Conservation (phyloP, 1,140 invertebrate genomes). For the Matsumurasca onukii region DNA sequence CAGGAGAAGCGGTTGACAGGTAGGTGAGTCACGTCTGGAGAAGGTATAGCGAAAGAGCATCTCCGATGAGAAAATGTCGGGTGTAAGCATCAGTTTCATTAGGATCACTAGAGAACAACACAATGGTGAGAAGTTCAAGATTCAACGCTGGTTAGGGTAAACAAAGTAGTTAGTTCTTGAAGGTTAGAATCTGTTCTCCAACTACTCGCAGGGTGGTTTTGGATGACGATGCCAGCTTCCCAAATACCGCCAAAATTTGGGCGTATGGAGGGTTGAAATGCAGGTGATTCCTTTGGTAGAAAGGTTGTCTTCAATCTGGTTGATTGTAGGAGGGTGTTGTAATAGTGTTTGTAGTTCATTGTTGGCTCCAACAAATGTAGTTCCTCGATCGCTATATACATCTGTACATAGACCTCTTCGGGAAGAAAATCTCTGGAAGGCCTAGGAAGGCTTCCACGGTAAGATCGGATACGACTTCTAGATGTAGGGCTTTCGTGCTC, state of each 20-base stretch:
- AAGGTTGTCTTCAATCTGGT: not conserved
- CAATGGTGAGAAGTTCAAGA: slow-evolving; percentile 37
- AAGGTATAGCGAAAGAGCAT: not conserved
- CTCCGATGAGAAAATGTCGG: slow-evolving; percentile 8
- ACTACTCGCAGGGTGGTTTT: slow-evolving; percentile 46
- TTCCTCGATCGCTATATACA: too few species aligned
- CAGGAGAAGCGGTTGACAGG: too few species aligned
- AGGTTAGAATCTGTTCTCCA: slow-evolving; percentile 33
- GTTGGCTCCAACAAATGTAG: too few species aligned
- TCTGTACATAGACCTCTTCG: too few species aligned
- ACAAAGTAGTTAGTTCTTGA: slow-evolving; percentile 36
- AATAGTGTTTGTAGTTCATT: too few species aligned
- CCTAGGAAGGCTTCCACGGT: too few species aligned
- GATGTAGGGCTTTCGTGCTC: too few species aligned
- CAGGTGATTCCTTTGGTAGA: slow-evolving; percentile 45
- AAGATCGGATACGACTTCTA: too few species aligned
- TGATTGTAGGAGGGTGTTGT: too few species aligned
- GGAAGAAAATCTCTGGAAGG: too few species aligned
- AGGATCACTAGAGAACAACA: not conserved
- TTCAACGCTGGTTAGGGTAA: slow-evolving; percentile 39
- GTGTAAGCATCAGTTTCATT: not conserved
- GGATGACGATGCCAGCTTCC: slow-evolving; percentile 46
- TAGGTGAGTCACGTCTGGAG: too few species aligned
- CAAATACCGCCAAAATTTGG: slow-evolving; percentile 51
- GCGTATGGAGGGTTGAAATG: slow-evolving; percentile 49